Evolutionary conservation across 2,797 vertebrate species (phyloP).

Genomic region (Sebastes elongatus): DNA sequence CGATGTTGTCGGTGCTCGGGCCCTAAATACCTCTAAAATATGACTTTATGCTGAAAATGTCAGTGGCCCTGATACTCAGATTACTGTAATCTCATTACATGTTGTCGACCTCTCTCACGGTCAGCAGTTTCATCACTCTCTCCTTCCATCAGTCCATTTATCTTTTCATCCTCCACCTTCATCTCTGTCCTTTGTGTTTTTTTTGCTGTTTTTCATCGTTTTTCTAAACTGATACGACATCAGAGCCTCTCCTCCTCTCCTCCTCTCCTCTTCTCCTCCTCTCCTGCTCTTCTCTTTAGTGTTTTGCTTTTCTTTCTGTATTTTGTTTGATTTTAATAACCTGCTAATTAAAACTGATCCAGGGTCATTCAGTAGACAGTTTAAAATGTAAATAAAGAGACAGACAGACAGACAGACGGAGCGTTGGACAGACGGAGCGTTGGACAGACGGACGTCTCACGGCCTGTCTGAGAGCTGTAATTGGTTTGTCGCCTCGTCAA

Average conservation of each 20-base stretch:
- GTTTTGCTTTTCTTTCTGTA: background rate
- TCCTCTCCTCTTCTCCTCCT: too few relatives aligned
- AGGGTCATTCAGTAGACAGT: background rate
- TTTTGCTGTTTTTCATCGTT: background rate
- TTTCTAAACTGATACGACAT: background rate
- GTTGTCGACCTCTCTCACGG: background rate
- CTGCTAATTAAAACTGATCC: background rate
- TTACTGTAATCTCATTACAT: background rate
- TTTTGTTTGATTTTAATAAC: background rate
- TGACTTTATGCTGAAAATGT: background rate
- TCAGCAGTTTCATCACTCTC: conserved; percentile 1
- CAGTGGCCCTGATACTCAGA: background rate
- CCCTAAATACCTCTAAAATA: background rate
- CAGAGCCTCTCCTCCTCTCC: background rate
- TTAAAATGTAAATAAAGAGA: conserved; percentile 22
- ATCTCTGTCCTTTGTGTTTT: background rate
- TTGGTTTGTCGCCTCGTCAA: conserved; percentile 59
- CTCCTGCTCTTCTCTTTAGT: too few relatives aligned
- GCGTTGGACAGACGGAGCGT: background rate
- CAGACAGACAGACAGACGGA: background rate
- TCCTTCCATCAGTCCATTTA: background rate
- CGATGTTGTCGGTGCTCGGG: too few relatives aligned
- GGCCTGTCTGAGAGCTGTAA: conserved; percentile 48
- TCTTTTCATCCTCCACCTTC: background rate
- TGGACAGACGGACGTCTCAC: conserved; percentile 9